Evolutionary conservation across 2,797 vertebrate species (phyloP).

Genomic region (Psittacula echo): DNA sequence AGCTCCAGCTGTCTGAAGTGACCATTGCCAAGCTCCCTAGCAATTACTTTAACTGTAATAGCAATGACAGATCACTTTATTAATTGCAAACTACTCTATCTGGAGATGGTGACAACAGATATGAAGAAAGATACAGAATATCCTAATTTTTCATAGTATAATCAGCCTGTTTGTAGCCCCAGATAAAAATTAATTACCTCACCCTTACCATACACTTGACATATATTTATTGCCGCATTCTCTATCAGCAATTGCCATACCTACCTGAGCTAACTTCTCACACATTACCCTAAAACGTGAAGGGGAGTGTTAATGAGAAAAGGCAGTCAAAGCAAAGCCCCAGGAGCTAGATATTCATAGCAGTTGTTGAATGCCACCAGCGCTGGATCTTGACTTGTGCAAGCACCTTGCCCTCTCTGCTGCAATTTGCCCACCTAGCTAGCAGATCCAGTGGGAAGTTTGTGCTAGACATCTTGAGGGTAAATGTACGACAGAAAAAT

Average conservation of each 20-base stretch:
- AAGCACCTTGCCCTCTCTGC: neutral
- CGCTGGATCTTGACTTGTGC: neutral
- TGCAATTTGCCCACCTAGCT: neutral
- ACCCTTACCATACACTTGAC: conserved; percentile 30
- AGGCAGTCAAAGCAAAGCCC: neutral
- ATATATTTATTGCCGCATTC: conserved; percentile 16
- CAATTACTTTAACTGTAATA: conserved; percentile 26
- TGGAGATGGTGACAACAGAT: conserved; percentile 65
- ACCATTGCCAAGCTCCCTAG: neutral
- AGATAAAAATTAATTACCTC: conserved; percentile 60
- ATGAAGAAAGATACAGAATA: conserved; percentile 33
- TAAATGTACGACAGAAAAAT: neutral
- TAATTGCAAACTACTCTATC: conserved; percentile 57
- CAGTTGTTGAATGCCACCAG: neutral
- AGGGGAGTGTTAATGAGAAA: neutral
- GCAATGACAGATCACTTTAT: conserved; percentile 47
- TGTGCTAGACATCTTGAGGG: neutral
- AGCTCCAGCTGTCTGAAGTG: neutral
- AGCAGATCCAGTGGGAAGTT: neutral
- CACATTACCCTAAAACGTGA: neutral
- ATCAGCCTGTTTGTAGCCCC: conserved; percentile 26
- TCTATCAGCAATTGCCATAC: conserved; percentile 49
- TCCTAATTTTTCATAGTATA: conserved; percentile 60
- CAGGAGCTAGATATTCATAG: neutral
- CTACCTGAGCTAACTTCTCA: neutral